Evolutionary conservation across 2,797 vertebrate species (phyloP).

Genomic region (Pseudochirops cupreus): DNA sequence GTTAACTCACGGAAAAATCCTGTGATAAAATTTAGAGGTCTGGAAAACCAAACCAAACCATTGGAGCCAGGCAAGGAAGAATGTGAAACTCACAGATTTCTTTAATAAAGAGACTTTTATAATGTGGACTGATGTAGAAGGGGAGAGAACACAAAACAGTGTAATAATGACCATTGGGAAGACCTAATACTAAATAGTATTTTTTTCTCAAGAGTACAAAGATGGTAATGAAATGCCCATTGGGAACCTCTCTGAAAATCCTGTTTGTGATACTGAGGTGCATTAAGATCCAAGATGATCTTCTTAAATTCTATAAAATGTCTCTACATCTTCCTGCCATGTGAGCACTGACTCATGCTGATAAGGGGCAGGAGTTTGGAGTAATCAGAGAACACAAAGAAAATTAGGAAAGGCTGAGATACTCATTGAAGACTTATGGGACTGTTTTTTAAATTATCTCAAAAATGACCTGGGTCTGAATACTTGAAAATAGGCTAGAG

Average conservation of each 20-base stretch:
- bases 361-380: conserved; percentile 49
- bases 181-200: conserved; percentile 41
- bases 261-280: conserved; percentile 25
- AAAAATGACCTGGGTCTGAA: conserved; percentile 33
- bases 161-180: conserved; percentile 19
- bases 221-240: conserved; percentile 41
- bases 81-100: conserved; percentile 63
- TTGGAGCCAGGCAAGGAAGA: conserved; percentile 36
- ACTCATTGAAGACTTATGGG: background rate
- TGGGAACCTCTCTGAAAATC: conserved; percentile 25
- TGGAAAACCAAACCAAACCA: conserved; percentile 50
- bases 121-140: conserved; percentile 54
- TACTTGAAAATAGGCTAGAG: conserved; percentile 40
- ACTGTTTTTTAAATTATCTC: conserved; percentile 22
- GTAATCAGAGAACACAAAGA: conserved; percentile 23
- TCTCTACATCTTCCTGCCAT: background rate
- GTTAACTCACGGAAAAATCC: conserved; percentile 57
- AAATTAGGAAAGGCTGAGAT: conserved; percentile 14
- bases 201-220: conserved; percentile 42
- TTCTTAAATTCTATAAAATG: background rate
- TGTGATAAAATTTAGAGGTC: conserved; percentile 63
- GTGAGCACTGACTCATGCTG: background rate
- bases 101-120: conserved; percentile 67
- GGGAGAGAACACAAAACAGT: conserved; percentile 14
- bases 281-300: conserved; percentile 22